These are phyloP conservation scores for Pyrocoelia pectoralis DNA, from an alignment of 2,888 invertebrate species.

Conservation along the genomic window DNA sequence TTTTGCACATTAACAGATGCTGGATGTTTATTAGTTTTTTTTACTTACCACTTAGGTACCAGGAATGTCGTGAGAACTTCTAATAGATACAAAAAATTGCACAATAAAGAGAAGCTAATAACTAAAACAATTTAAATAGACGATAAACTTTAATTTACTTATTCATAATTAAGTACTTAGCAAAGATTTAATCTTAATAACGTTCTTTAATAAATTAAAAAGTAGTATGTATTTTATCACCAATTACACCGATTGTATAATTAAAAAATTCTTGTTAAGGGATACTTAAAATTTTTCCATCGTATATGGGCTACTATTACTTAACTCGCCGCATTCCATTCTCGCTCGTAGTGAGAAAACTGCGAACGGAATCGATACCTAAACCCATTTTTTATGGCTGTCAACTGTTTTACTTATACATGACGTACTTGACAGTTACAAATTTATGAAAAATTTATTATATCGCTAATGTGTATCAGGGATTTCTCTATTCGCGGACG, in stretches of 20 bases:
- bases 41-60: too few relatives aligned
- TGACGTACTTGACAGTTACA: background rate
- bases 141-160: too few relatives aligned
- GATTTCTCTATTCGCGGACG: conserved; percentile 1
- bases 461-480: background rate
- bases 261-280: background rate
- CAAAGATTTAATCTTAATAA: background rate
- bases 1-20: too few relatives aligned
- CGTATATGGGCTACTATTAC: background rate
- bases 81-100: too few relatives aligned
- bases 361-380: background rate
- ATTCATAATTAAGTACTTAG: background rate
- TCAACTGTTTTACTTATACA: background rate
- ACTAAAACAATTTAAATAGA: too few relatives aligned
- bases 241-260: background rate
- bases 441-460: background rate
- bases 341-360: background rate
- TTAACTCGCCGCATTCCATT: background rate
- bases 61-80: too few relatives aligned
- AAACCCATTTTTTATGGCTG: background rate
- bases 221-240: background rate
- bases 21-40: too few relatives aligned
- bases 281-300: background rate
- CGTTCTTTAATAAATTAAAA: background rate
- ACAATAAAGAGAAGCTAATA: too few relatives aligned